These are phyloP conservation scores for Ceratina japonica DNA, from an alignment of 1,140 invertebrate species.

Conservation along the genomic window DNA sequence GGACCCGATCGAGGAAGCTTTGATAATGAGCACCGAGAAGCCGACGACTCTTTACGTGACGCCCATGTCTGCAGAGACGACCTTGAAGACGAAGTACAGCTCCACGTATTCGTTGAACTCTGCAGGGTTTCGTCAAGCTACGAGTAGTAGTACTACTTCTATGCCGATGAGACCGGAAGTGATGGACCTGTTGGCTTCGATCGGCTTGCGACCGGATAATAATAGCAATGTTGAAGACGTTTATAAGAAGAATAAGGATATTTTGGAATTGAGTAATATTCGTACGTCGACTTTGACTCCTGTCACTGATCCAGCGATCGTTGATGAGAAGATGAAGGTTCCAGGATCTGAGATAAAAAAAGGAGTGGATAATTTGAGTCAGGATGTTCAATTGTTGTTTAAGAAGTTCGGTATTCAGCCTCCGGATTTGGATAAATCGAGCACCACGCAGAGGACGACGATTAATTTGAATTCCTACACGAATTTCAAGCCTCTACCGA, in stretches of 20 bases:
- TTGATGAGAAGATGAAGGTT: constrained; percentile 65
- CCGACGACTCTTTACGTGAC: constrained; percentile 71
- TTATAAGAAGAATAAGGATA: constrained; percentile 47
- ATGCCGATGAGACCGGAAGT: constrained; percentile 74
- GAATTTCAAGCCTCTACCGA: constrained; percentile 82
- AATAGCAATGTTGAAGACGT: constrained; percentile 41
- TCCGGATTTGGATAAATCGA: constrained; percentile 45
- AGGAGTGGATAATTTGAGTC: constrained; percentile 72
- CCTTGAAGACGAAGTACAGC: constrained; percentile 43
- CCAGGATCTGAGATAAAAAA: constrained; percentile 62
- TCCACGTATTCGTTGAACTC: constrained; percentile 54
- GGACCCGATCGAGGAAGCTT: background rate
- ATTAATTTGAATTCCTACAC: constrained; percentile 77
- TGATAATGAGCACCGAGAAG: constrained; percentile 41
- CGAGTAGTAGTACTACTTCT: constrained; percentile 53
- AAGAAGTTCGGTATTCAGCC: constrained; percentile 73
- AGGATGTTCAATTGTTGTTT: constrained; percentile 73
- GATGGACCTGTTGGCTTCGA: constrained; percentile 74
- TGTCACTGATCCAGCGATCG: constrained; percentile 40
- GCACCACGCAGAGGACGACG: constrained; percentile 53
- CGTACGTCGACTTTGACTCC: constrained; percentile 32
- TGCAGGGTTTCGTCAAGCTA: constrained; percentile 54
- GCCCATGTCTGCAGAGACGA: constrained; percentile 55
- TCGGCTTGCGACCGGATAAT: constrained; percentile 69
- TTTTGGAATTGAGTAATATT: constrained; percentile 44